Percentiles rank a stretch among this genome's conserved stretches.
These are phyloP conservation scores for Pteromalus puparum DNA, from an alignment of 1,140 invertebrate species.

Conservation along the genomic window DNA sequence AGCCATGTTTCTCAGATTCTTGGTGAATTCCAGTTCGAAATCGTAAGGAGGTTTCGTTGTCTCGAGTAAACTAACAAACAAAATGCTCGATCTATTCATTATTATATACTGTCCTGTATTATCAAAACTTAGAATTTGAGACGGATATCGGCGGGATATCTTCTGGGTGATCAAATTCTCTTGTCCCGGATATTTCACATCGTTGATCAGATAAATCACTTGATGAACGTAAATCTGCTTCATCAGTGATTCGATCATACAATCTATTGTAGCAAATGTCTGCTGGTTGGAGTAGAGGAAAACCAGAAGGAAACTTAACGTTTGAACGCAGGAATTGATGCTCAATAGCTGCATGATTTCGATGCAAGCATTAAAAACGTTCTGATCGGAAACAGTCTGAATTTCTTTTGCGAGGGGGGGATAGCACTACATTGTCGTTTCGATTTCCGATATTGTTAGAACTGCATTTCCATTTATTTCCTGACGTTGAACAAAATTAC, in stretches of 20 bases:
- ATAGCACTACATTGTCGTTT: no score
- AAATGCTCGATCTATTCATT: not conserved
- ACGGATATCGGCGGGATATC: not conserved
- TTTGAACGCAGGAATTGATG: not conserved
- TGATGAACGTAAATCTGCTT: not conserved
- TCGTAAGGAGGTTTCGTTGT: not conserved
- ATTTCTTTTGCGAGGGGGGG: not conserved
- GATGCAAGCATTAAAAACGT: not conserved
- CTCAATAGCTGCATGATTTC: not conserved
- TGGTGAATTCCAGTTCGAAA: not conserved
- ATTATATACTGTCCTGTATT: not conserved
- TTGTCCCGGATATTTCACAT: not conserved
- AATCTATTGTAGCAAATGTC: not conserved
- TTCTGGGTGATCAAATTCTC: not conserved
- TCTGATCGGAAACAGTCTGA: not conserved
- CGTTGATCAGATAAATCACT: not conserved
- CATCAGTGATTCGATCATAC: not conserved
- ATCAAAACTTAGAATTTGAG: not conserved
- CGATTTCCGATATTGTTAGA: no score
- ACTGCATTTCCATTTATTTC: no score
- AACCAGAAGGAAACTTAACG: not conserved
- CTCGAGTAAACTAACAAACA: not conserved
- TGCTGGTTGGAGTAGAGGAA: not conserved
- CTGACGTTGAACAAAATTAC: no score
- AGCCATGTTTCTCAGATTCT: not conserved